Percentiles rank a stretch among this genome's conserved stretches.
phyloP scores from a whole-genome alignment of 2,113 vertebrate genomes.

The Neogale vison region DNA sequence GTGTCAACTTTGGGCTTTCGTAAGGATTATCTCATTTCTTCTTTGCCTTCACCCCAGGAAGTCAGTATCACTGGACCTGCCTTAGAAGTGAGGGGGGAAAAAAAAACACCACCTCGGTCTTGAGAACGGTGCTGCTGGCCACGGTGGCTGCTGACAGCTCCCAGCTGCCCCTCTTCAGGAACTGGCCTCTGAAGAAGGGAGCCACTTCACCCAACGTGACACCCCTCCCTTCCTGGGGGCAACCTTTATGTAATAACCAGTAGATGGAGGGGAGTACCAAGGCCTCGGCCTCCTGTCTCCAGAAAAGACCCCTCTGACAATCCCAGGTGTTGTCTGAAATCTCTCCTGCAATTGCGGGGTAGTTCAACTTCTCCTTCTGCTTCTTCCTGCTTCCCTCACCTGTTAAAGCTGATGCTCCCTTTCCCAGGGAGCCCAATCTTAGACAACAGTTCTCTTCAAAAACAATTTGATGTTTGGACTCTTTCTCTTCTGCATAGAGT shows the following conservation, averaged over 20 bases:
- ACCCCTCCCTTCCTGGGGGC: too few relatives aligned
- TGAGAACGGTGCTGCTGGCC: background rate
- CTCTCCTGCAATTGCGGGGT: background rate
- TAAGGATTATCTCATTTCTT: slow-evolving; percentile 6
- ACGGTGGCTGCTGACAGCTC: background rate
- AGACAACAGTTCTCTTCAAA: background rate
- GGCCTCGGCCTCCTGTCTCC: background rate
- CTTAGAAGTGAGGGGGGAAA: background rate
- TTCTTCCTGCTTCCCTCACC: background rate
- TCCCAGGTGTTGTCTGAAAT: background rate
- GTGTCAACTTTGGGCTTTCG: background rate
- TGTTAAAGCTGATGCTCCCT: background rate
- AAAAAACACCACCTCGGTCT: background rate
- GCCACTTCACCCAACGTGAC: background rate
- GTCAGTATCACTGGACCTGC: background rate
- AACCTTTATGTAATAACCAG: background rate
- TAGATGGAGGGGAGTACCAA: background rate
- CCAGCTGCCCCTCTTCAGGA: background rate
- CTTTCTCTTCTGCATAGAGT: background rate
- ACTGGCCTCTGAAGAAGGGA: background rate
- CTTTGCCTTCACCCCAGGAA: background rate
- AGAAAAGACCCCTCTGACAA: background rate
- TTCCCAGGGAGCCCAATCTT: background rate
- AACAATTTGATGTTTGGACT: background rate
- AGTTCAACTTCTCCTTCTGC: background rate